phyloP scores from a whole-genome alignment of 2,797 vertebrate species.

The Rhadinocentrus ornatus region DNA sequence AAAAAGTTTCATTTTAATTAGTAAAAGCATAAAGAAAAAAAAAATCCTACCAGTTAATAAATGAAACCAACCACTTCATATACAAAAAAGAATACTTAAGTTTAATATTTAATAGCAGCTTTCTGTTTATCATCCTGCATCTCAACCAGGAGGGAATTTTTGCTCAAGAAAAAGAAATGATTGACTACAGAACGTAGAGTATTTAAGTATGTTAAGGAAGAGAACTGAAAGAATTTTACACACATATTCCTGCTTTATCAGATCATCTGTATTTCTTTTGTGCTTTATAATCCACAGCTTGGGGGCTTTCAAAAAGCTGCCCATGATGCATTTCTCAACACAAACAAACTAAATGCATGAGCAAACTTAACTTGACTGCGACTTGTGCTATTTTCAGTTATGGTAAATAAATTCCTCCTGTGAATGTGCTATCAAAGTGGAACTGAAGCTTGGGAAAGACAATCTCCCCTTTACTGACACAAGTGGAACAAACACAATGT shows the following conservation, averaged over 20 bases:
- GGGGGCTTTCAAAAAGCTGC: not conserved
- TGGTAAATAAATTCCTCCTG: conserved; percentile 11
- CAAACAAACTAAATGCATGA: conserved; percentile 23
- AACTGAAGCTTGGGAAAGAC: conserved; percentile 14
- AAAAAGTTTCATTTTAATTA: no score
- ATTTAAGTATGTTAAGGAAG: not conserved
- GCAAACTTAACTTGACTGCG: conserved; percentile 1
- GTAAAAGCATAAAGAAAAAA: no score
- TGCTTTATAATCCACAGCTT: not conserved
- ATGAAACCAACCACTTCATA: no score
- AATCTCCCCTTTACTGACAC: conserved; percentile 8
- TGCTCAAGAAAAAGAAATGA: not conserved
- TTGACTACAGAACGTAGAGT: not conserved
- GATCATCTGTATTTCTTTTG: not conserved
- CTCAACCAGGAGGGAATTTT: not conserved
- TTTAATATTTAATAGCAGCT: not conserved
- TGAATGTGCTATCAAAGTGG: conserved; percentile 17
- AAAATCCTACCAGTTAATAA: not conserved
- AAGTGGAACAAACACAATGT: conserved; percentile 7
- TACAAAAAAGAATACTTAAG: no score
- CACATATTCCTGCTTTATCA: not conserved
- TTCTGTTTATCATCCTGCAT: not conserved
- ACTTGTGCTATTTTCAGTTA: conserved; percentile 12
- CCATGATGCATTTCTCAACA: not conserved
- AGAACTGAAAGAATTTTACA: not conserved